Evolutionary conservation across 2,113 vertebrate species (phyloP).

Genomic region (Melanerpes aurifrons): DNA sequence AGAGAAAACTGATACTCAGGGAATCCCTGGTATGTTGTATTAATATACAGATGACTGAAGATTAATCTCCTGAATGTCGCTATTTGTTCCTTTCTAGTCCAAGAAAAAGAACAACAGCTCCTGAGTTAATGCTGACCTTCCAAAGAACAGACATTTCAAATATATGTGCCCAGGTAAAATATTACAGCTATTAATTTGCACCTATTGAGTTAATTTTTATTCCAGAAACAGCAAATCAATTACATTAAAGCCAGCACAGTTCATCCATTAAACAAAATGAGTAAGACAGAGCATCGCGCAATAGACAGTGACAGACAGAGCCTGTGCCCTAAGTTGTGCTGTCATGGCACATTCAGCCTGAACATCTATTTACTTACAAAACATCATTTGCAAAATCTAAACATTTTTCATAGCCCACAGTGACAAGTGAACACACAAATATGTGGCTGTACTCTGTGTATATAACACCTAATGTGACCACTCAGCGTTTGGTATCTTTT

Average conservation of each 20-base stretch:
- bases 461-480: not conserved
- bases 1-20: not conserved
- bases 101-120: not conserved
- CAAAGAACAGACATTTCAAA: not conserved
- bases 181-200: not conserved
- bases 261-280: not conserved
- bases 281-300: not conserved
- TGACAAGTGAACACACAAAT: not conserved
- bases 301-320: not conserved
- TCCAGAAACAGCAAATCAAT: not conserved
- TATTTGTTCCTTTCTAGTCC: not conserved
- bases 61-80: not conserved
- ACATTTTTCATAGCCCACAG: not conserved
- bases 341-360: not conserved
- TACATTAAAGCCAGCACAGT: not conserved
- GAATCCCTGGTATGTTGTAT: not conserved
- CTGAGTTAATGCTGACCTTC: not conserved
- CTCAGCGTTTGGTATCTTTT: not conserved
- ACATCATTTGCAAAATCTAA: not conserved
- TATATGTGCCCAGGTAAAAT: not conserved
- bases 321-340: not conserved
- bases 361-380: not conserved
- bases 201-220: not conserved
- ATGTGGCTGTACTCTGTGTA: not conserved
- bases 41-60: not conserved